phyloP scores from a whole-genome alignment of 2,888 invertebrate genomes.

The Ernsta delagoae region DNA sequence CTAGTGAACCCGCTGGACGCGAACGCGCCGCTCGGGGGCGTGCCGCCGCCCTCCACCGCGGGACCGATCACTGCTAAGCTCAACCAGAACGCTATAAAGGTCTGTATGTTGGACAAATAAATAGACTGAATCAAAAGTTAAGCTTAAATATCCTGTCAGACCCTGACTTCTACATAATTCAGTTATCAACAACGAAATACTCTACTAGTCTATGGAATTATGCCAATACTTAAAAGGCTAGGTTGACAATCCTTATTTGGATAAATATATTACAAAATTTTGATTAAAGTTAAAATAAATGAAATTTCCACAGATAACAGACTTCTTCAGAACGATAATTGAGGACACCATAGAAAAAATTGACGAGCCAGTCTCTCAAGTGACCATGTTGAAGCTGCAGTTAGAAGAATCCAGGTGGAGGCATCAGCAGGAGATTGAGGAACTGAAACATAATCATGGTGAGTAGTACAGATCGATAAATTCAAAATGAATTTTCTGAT shows the following conservation, averaged over 20 bases:
- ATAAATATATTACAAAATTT: too few relatives aligned
- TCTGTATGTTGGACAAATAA: too few relatives aligned
- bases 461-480: too few relatives aligned
- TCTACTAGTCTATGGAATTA: too few relatives aligned
- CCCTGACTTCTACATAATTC: too few relatives aligned
- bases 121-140: too few relatives aligned
- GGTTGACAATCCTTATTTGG: too few relatives aligned
- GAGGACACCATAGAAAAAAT: slow-evolving; percentile 88
- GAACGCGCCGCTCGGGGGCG: slow-evolving; percentile 50
- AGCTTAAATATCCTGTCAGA: too few relatives aligned
- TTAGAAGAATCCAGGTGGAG: slow-evolving; percentile 89
- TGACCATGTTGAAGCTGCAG: slow-evolving; percentile 86
- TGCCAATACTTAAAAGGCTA: too few relatives aligned
- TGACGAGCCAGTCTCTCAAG: slow-evolving; percentile 83
- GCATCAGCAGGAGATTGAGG: slow-evolving; percentile 89
- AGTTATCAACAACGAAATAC: too few relatives aligned
- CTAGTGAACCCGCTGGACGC: slow-evolving; percentile 70
- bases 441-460: slow-evolving; percentile 90
- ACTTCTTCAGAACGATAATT: slow-evolving; percentile 86
- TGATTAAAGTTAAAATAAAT: not conserved
- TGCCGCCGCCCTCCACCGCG: slow-evolving; percentile 76
- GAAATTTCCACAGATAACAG: slow-evolving; percentile 77
- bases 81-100: slow-evolving; percentile 86
- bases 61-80: slow-evolving; percentile 85
- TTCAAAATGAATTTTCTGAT: too few relatives aligned